Conservation (phyloP, 2,888 invertebrate species). For the Zygogramma bicolorata region DNA sequence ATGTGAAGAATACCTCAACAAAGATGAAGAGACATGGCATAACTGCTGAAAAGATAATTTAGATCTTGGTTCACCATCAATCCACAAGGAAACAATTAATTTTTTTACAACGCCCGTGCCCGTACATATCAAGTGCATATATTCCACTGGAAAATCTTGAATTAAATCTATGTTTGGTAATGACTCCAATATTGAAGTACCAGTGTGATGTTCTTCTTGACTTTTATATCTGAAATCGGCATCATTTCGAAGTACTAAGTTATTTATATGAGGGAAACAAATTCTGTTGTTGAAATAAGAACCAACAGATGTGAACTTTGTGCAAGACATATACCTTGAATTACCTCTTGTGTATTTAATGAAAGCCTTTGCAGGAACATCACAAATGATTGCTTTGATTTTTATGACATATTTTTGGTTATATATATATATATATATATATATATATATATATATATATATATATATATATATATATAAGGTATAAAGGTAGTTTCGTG, state of each 20-base stretch:
- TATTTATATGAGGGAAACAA: slow-evolving; percentile 37
- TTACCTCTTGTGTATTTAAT: neutral
- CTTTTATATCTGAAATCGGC: slow-evolving; percentile 23
- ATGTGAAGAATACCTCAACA: neutral
- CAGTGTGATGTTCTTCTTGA: slow-evolving; percentile 44
- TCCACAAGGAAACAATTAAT: slow-evolving; percentile 27
- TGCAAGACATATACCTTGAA: neutral
- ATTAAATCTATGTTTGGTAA: neutral
- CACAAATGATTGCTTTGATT: neutral
- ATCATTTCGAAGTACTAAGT: slow-evolving; percentile 28
- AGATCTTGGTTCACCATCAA: slow-evolving; percentile 16
- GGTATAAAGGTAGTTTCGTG: no score
- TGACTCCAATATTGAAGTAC: neutral
- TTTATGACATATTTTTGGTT: neutral
- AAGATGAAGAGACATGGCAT: neutral
- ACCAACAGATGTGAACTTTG: neutral
- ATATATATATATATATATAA: no score
- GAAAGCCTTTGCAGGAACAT: neutral
- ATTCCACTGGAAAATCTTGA: neutral
- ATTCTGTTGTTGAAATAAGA: neutral
- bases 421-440: no score
- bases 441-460: no score
- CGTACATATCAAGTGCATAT: neutral
- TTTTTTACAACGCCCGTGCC: slow-evolving; percentile 25
- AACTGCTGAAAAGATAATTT: slow-evolving; percentile 24